Evolutionary conservation across 1,140 invertebrate species (phyloP), one percentile per base, ranked within the genome.

Genomic region (Tetragonula clypearis): DNA sequence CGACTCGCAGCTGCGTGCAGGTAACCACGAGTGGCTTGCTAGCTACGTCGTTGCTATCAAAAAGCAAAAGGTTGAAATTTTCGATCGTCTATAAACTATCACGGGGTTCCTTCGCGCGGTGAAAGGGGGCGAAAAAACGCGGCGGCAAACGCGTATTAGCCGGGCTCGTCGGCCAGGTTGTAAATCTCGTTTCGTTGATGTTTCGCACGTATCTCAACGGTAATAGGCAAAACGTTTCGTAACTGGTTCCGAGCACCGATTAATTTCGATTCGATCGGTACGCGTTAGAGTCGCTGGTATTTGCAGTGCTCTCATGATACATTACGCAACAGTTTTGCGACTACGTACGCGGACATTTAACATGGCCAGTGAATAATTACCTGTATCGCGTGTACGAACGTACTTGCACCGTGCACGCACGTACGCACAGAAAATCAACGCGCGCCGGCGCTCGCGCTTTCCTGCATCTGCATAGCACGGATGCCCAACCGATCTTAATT

Each of bases 211-310:
- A 80, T 60, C 77, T 79, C 72, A 49, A 26, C 35, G 82, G 77
- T 85, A 85, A 87, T 87, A 89, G 85, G 65, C 77, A 79, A 53
- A 69, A 71, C 68, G 84, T 87, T 89, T 86, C 85, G 85, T 72
- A 89, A 89, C 88, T 72, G 82, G 88, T 87, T 72, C 78, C 75
- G 79, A 62, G 79, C 76, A 66, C 72, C 88, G 86, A 90, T 90
- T 89, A 90, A 90, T 87, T 90, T 87, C 86, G 86, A 86, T 89
- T 87, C 88, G 88, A 90, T 90, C 88, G 82, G 49, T 65, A 58
- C 78, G 75, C 71, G 66, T 82, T 85, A 89, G 82, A 89, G 82
- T 68, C 82, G 66, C 80, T 65, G 76, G 82, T 89, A 89, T 89
- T 87, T 87, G 79, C 86, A 53, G 60, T 83, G 80, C 86, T 89